phyloP scores from a whole-genome alignment of 2,113 vertebrate genomes.

The Calidris pugnax region DNA sequence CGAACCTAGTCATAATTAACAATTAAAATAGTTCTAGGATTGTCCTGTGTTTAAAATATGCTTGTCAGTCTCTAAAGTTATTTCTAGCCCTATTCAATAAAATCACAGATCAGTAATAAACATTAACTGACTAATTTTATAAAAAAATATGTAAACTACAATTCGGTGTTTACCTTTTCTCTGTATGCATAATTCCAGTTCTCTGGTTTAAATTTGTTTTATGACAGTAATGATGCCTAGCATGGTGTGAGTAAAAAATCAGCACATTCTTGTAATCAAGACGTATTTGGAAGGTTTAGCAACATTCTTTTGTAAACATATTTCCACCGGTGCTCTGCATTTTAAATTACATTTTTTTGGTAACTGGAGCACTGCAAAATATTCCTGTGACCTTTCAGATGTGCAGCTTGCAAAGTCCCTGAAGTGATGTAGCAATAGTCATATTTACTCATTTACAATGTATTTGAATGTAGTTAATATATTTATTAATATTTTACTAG shows the following conservation, averaged over 20 bases:
- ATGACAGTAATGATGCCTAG: neutral
- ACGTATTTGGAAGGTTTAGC: neutral
- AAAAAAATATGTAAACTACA: neutral
- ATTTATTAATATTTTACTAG: neutral
- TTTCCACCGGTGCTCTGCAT: neutral
- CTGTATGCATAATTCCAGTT: neutral
- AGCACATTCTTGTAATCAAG: neutral
- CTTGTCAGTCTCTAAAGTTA: neutral
- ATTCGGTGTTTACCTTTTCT: neutral
- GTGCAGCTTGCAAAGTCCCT: neutral
- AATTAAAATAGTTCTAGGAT: neutral
- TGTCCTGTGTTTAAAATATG: neutral
- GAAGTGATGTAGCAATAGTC: neutral
- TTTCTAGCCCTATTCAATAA: neutral
- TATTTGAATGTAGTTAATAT: neutral
- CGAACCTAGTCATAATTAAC: neutral
- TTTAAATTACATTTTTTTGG: neutral
- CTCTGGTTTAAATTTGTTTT: neutral
- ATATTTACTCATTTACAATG: neutral
- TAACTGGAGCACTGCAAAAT: neutral
- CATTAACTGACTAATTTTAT: neutral
- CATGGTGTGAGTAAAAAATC: neutral
- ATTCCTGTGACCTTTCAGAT: neutral
- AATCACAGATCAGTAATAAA: neutral
- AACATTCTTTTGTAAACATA: neutral